These are phyloP conservation scores for Catharus fuscescens DNA, from an alignment of 2,113 vertebrate species.

Conservation along the genomic window DNA sequence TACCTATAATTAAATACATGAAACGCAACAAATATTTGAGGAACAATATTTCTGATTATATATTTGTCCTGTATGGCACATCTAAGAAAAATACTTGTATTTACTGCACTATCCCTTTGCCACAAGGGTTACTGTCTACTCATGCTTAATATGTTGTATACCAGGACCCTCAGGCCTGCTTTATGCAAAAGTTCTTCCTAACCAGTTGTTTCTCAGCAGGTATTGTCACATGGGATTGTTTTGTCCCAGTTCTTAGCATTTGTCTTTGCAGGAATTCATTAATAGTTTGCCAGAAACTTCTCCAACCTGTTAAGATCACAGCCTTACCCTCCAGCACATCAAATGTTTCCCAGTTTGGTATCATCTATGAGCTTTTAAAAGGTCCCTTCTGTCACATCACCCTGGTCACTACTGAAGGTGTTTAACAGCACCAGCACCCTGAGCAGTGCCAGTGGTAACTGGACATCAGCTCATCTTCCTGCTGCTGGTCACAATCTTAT, in stretches of 20 bases:
- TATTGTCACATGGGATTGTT: not conserved
- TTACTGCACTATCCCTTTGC: not conserved
- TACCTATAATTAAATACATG: not conserved
- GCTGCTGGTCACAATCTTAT: not conserved
- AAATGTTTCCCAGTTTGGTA: not conserved
- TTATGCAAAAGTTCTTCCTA: not conserved
- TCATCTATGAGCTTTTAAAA: not conserved
- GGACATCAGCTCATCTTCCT: not conserved
- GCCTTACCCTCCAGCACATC: not conserved
- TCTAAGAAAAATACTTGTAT: not conserved
- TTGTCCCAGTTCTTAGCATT: not conserved
- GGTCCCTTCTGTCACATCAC: not conserved
- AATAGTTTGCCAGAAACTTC: not conserved
- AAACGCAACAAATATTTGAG: not conserved
- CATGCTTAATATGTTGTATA: not conserved
- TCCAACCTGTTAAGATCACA: not conserved
- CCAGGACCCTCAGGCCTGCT: not conserved
- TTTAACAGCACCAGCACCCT: not conserved
- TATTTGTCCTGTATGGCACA: not conserved
- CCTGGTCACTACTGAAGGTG: accelerated
- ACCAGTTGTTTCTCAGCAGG: not conserved
- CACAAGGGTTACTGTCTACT: not conserved
- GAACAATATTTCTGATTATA: not conserved
- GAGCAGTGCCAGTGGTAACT: not conserved
- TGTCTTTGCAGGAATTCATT: not conserved